phyloP scores from a whole-genome alignment of 2,113 vertebrate species.

The Tetrao urogallus region DNA sequence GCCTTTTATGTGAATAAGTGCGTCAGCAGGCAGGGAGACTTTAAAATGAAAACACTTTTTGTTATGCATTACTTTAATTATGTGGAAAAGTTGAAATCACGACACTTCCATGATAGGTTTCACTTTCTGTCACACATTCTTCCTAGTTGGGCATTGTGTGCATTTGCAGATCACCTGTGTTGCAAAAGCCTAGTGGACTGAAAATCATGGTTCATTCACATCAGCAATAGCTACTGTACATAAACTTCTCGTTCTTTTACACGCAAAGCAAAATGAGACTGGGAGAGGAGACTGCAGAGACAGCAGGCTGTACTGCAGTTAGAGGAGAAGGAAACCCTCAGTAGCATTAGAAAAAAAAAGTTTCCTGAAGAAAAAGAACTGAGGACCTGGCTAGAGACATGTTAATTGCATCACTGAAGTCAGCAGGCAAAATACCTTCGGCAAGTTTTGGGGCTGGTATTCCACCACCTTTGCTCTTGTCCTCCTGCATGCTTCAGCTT shows the following conservation, averaged over 20 bases:
- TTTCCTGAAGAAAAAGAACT: background rate
- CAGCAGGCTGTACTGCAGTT: background rate
- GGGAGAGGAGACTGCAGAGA: background rate
- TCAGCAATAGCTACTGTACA: background rate
- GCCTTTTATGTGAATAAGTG: background rate
- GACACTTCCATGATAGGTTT: background rate
- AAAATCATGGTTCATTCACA: rapidly evolving
- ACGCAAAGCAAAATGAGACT: background rate
- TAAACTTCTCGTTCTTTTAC: background rate
- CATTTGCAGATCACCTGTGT: background rate
- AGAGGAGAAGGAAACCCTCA: background rate
- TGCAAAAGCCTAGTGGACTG: rapidly evolving
- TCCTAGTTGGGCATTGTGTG: rapidly evolving
- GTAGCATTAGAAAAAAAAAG: background rate
- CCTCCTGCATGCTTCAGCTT: background rate
- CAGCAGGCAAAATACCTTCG: background rate
- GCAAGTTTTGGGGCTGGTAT: background rate
- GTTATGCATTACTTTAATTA: background rate
- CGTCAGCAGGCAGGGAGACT: conserved; percentile 13
- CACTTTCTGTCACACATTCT: background rate
- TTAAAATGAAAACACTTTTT: background rate
- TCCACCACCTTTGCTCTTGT: background rate
- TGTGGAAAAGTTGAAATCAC: background rate
- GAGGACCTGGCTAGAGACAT: background rate
- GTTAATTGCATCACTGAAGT: background rate